These are phyloP conservation scores for Tangara arthus DNA, from an alignment of 2,797 vertebrate species.

Conservation along the genomic window DNA sequence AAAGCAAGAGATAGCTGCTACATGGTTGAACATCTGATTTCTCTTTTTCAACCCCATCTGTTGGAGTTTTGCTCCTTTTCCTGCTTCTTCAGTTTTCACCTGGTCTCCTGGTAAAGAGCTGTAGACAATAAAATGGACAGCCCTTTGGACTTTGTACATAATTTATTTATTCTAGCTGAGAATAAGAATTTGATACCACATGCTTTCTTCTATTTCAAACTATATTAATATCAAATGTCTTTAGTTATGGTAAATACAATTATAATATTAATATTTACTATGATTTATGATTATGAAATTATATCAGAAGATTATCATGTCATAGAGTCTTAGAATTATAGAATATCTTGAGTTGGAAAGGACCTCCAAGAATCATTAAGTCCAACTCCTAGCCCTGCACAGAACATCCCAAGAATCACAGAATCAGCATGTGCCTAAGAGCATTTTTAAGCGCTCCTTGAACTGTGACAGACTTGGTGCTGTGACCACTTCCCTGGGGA, in stretches of 20 bases:
- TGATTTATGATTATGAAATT: not conserved
- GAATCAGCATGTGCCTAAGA: not conserved
- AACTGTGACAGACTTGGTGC: not conserved
- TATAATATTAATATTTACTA: not conserved
- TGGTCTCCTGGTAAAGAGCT: not conserved
- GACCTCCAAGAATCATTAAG: not conserved
- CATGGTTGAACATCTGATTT: not conserved
- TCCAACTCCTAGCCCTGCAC: not conserved
- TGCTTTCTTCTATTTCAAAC: not conserved
- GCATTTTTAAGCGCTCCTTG: not conserved
- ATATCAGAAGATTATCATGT: not conserved
- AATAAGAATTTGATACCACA: not conserved
- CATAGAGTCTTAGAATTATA: not conserved
- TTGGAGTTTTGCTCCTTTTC: not conserved
- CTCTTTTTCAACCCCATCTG: not conserved
- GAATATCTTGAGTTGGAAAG: not conserved
- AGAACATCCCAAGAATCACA: not conserved
- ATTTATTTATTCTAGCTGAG: not conserved
- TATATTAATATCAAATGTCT: not conserved
- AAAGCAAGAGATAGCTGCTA: not conserved
- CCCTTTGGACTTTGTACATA: not conserved
- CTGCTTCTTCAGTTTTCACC: not conserved
- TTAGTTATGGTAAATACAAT: not conserved
- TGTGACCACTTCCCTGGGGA: not conserved
- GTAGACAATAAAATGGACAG: not conserved